Base-by-base conservation (phyloP, 2,113 vertebrate species). In the Antechinus flavipes region DNA sequence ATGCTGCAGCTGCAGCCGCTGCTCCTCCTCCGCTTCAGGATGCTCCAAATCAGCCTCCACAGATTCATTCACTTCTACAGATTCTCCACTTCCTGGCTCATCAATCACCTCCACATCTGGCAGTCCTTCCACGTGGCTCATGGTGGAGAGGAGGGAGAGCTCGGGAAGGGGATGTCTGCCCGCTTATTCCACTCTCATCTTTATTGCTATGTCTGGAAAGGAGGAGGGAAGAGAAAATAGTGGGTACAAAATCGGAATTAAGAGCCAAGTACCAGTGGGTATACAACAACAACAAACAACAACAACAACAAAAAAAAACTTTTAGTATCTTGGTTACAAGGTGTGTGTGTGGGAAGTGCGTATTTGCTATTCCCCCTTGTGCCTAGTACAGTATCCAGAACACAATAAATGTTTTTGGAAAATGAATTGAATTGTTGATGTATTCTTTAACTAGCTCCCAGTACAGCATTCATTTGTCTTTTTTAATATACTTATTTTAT, bases 101-200 rank as follows among this genome's bases (percentile, higher is more conserved):
- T 99, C 99, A 25, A 58, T 94, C 96, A 97, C 98, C 96, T 99
- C 99, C 96, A 98, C 99, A 95, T 98, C 98, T 93, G 98, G 97
- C 2, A 96, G 98, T 97, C 99, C 99, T 97, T 99, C 98, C 97
- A 97, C 98, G 96, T 99, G 99, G 98, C 99, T 99, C 99, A 99
- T 99, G 98, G 98, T 97, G 97, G 97, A 96, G 94, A 97, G 97
- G 61, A 93, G 96, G 93, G 96, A 91, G 54, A 55, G 93, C 97
- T 95, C 53, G 93, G 95, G 89, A 98, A 98, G 97, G 96, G 98
- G 98, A 96, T 97, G 96, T 2, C 68, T 90, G 95, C 92, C 55
- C 91, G 94, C 98, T 99, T 99, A 99, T 61, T 98, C 97, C 93
- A 95, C 95, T 94, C 97, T 98, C 99, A 99, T 99, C 98, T 97